phyloP scores from a whole-genome alignment of 2,113 vertebrate species.

The Smithornis capensis region DNA sequence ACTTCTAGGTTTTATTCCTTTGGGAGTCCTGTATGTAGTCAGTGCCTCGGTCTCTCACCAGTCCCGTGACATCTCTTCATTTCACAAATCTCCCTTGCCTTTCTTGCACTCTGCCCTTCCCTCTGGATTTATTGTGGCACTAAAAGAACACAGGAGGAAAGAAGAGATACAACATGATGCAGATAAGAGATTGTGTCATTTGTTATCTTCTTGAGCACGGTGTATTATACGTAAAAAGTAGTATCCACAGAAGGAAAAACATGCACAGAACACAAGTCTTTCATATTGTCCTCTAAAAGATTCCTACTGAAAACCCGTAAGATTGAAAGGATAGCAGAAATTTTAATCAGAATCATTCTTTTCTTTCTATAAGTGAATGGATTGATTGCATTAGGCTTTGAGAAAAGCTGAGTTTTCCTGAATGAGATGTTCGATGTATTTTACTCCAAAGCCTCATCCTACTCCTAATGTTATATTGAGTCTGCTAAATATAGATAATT shows the following conservation, averaged over 20 bases:
- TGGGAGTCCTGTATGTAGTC: rapidly evolving
- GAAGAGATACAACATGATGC: not conserved
- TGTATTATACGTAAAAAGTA: not conserved
- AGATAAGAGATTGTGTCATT: not conserved
- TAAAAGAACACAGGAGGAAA: not conserved
- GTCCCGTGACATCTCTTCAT: not conserved
- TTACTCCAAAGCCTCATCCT: not conserved
- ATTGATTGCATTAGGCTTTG: not conserved
- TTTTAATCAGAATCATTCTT: conserved; percentile 4
- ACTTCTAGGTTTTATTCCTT: not conserved
- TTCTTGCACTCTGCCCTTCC: not conserved
- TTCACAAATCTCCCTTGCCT: not conserved
- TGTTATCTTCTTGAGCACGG: not conserved
- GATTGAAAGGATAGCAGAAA: not conserved
- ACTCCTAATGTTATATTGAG: not conserved
- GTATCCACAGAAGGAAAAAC: not conserved
- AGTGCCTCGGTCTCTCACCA: not conserved
- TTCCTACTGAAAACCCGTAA: not conserved
- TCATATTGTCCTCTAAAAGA: not conserved
- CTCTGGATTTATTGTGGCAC: not conserved
- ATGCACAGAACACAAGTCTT: not conserved
- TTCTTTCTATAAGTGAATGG: not conserved
- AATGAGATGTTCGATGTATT: not conserved
- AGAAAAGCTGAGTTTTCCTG: not conserved
- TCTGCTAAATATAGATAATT: conserved; percentile 42